Evolutionary conservation across 2,888 invertebrate species (phyloP).

Genomic region (Phlogophora meticulosa): DNA sequence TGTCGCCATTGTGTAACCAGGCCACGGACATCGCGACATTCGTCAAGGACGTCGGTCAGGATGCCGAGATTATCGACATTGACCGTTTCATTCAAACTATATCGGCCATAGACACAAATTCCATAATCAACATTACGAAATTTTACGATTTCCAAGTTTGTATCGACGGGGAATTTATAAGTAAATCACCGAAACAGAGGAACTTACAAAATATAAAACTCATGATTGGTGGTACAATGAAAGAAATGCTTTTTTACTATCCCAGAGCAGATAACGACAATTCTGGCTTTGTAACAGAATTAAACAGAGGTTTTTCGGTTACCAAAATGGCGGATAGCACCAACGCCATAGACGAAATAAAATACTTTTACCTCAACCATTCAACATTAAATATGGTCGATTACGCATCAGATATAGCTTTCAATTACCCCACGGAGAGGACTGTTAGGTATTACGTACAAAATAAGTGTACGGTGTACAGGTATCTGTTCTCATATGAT

Average conservation of each 20-base stretch:
- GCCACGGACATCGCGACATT: conserved; percentile 1
- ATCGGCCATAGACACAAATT: conserved; percentile 11
- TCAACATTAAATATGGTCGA: conserved; percentile 4
- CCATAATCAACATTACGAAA: conserved; percentile 32
- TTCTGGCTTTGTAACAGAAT: conserved; percentile 15
- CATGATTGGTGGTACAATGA: conserved; percentile 29
- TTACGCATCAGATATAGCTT: conserved; percentile 37
- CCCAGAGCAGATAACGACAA: conserved; percentile 1
- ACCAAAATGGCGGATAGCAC: conserved; percentile 12
- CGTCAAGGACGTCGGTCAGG: conserved; percentile 27
- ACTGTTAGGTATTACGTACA: conserved; percentile 24
- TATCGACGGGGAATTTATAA: conserved; percentile 23
- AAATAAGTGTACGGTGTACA: conserved; percentile 24
- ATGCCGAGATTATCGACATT: conserved; percentile 19
- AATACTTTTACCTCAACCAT: conserved; percentile 26
- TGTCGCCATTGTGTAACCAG: not conserved
- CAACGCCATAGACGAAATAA: conserved; percentile 6
- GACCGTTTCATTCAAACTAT: conserved; percentile 27
- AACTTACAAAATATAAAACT: conserved; percentile 27
- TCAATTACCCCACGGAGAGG: conserved; percentile 27
- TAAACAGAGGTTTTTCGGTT: conserved; percentile 18
- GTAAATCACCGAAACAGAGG: not conserved
- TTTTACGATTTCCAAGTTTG: conserved; percentile 28
- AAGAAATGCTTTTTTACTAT: conserved; percentile 30
- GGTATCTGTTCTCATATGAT: conserved; percentile 45